These are phyloP conservation scores for Microplitis mediator DNA, from an alignment of 1,140 invertebrate genomes.

Conservation along the genomic window DNA sequence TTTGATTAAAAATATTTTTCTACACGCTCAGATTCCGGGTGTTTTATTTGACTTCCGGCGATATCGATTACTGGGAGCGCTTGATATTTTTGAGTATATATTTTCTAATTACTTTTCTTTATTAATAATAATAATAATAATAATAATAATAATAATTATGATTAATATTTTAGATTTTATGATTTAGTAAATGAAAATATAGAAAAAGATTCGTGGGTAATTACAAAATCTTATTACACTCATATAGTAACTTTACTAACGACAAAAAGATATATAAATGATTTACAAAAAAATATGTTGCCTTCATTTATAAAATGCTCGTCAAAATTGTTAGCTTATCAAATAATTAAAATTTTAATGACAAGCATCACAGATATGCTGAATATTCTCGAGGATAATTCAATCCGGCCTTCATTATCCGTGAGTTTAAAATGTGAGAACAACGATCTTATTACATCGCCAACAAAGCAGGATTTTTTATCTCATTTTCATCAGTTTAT, in stretches of 20 bases:
- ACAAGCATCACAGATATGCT: conserved; percentile 64
- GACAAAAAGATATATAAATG: conserved; percentile 47
- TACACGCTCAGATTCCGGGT: conserved; percentile 65
- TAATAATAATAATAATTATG: conserved; percentile 38
- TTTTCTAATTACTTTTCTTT: neutral
- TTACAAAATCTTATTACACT: conserved; percentile 56
- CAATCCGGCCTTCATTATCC: conserved; percentile 61
- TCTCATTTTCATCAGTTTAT: conserved; percentile 50
- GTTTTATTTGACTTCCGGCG: conserved; percentile 64
- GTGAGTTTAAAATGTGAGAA: conserved; percentile 53
- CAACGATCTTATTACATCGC: conserved; percentile 49
- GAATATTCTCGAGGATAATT: conserved; percentile 51
- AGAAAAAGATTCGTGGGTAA: conserved; percentile 49
- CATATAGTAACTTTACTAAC: conserved; percentile 52
- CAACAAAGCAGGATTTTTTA: conserved; percentile 51
- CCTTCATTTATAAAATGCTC: conserved; percentile 48
- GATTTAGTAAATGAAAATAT: conserved; percentile 52
- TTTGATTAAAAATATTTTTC: conserved; percentile 67
- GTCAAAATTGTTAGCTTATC: conserved; percentile 60
- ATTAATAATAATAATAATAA: conserved; percentile 37
- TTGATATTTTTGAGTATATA: conserved; percentile 43
- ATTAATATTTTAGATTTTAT: conserved; percentile 53
- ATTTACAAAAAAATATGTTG: conserved; percentile 35
- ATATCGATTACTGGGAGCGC: conserved; percentile 52
- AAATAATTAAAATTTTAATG: conserved; percentile 62